Evolutionary conservation across 2,888 invertebrate species (phyloP).

Genomic region (Oligia fasciuncula): DNA sequence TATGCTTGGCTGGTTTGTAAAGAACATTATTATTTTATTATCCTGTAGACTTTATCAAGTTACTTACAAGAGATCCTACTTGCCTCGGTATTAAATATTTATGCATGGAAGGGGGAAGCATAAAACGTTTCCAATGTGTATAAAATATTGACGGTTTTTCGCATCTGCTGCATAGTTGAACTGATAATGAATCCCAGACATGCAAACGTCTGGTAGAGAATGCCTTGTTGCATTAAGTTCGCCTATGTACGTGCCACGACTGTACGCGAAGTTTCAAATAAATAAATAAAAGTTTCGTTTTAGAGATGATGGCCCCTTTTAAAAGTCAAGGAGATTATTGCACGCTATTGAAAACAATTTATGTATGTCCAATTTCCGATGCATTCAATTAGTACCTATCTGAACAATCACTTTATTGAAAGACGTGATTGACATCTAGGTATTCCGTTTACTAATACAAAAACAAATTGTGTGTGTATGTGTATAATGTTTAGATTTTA

Average conservation of each 20-base stretch:
- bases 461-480: slow-evolving; percentile 19
- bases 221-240: not conserved
- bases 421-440: not conserved
- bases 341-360: not conserved
- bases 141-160: not conserved
- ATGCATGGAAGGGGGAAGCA: not conserved
- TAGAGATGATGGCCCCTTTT: not conserved
- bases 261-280: not conserved
- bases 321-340: not conserved
- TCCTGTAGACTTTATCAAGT: slow-evolving; percentile 11
- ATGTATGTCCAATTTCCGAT: not conserved
- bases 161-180: not conserved
- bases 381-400: not conserved
- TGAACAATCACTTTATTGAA: not conserved
- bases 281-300: not conserved
- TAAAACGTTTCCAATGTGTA: slow-evolving; percentile 9
- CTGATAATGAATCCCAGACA: not conserved
- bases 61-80: not conserved
- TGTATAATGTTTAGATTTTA: slow-evolving; percentile 7
- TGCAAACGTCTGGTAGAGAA: not conserved
- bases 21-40: slow-evolving; percentile 21
- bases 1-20: slow-evolving; percentile 10
- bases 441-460: not conserved
- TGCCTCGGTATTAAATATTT: not conserved
- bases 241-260: not conserved